Evolutionary conservation across 2,888 invertebrate genomes (phyloP).

Genomic region (Pasiphila rectangulata): DNA sequence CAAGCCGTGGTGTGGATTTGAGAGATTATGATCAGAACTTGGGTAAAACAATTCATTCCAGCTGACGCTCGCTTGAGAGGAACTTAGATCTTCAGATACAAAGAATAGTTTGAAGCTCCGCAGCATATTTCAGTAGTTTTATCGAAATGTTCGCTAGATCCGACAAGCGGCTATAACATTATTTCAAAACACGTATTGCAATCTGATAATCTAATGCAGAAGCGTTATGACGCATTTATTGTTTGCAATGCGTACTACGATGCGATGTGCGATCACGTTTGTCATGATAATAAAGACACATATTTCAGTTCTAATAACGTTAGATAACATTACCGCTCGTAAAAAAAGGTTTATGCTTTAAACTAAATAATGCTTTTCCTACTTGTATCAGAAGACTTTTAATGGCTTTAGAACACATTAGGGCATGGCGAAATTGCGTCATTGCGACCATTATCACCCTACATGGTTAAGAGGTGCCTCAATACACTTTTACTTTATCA

Average conservation of each 20-base stretch:
- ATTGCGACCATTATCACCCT: slow-evolving; percentile 19
- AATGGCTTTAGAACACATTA: slow-evolving; percentile 30
- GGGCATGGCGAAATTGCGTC: slow-evolving; percentile 18
- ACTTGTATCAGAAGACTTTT: slow-evolving; percentile 5
- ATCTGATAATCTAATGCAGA: slow-evolving; percentile 72
- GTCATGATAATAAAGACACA: slow-evolving; percentile 33
- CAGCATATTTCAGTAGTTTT: slow-evolving; percentile 58
- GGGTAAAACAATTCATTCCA: slow-evolving; percentile 32
- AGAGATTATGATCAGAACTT: slow-evolving; percentile 28
- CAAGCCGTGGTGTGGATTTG: slow-evolving; percentile 21
- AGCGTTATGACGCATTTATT: slow-evolving; percentile 73
- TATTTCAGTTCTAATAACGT: not conserved
- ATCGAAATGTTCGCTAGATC: slow-evolving; percentile 48
- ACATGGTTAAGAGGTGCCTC: slow-evolving; percentile 27
- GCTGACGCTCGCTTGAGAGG: slow-evolving; percentile 27
- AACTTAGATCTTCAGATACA: slow-evolving; percentile 31
- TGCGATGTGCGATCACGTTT: slow-evolving; percentile 52
- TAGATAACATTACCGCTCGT: not conserved
- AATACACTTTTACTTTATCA: slow-evolving; percentile 31
- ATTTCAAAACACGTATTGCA: slow-evolving; percentile 74
- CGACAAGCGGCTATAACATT: slow-evolving; percentile 61
- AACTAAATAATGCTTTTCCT: not conserved
- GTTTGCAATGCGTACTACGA: slow-evolving; percentile 56
- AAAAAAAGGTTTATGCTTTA: not conserved
- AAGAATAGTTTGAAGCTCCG: slow-evolving; percentile 34